These are phyloP conservation scores for Leucopternis melanops DNA, from an alignment of 2,113 vertebrate genomes.

Conservation along the genomic window DNA sequence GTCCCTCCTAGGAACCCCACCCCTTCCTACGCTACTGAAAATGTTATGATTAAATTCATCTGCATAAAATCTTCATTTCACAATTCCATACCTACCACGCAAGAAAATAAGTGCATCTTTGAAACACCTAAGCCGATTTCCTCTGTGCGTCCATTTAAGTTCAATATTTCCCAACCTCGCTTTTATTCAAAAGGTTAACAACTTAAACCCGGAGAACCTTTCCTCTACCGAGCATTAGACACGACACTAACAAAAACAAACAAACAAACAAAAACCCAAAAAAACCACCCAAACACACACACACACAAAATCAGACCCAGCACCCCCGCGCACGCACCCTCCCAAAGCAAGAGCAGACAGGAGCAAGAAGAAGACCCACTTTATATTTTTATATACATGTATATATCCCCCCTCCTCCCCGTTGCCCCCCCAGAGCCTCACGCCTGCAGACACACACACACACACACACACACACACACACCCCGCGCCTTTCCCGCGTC, in stretches of 20 bases:
- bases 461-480: too few species aligned
- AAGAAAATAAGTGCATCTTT: background rate
- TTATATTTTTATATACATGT: too few species aligned
- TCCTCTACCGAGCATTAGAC: rapidly evolving
- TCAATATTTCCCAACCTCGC: background rate
- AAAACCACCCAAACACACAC: too few species aligned
- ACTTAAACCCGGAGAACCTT: background rate
- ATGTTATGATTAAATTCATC: background rate
- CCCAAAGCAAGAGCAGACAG: background rate
- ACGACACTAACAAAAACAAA: background rate
- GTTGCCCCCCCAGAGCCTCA: too few species aligned
- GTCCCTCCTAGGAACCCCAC: background rate
- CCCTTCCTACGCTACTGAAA: background rate
- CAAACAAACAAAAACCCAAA: too few species aligned
- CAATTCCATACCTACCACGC: background rate
- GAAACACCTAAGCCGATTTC: rapidly evolving
- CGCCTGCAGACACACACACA: too few species aligned
- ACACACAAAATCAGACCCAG: background rate
- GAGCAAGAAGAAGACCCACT: background rate
- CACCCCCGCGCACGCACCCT: background rate
- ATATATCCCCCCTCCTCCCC: too few species aligned
- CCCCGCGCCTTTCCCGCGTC: too few species aligned
- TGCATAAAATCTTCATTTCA: background rate
- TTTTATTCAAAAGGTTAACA: background rate
- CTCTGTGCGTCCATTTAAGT: background rate